Evolutionary conservation across 2,888 invertebrate genomes (phyloP).

Genomic region (Drosophila meridionalis): DNA sequence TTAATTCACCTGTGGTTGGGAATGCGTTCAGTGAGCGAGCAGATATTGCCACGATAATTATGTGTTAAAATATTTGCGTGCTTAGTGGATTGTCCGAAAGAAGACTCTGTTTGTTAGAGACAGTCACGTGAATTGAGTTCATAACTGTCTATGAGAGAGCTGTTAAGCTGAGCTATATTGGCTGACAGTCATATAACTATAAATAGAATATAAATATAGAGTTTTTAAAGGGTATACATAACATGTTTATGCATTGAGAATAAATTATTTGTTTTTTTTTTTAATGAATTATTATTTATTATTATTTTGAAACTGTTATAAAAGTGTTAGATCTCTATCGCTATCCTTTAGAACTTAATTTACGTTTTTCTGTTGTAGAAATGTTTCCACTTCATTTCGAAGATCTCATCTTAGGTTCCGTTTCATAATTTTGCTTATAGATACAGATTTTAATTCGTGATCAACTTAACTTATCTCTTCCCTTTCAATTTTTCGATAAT

Average conservation of each 20-base stretch:
- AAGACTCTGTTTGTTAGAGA: neutral
- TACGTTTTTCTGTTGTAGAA: no score
- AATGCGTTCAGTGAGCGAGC: neutral
- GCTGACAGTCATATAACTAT: no score
- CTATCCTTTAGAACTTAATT: no score
- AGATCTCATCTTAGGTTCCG: neutral
- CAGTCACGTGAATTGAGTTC: neutral
- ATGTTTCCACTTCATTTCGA: no score
- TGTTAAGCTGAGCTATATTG: neutral
- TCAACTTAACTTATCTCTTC: neutral
- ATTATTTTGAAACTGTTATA: no score
- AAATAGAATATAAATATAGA: neutral
- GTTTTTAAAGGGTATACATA: neutral
- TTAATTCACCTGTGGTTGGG: neutral
- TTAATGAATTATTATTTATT: no score
- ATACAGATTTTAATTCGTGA: neutral
- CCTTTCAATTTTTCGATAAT: neutral
- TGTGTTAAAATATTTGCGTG: neutral
- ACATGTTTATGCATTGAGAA: no score
- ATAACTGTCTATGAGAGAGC: neutral
- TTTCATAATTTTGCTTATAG: neutral
- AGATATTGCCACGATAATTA: neutral
- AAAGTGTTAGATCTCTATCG: neutral
- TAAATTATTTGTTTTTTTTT: no score
- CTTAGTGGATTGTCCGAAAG: neutral